These are phyloP conservation scores for Euproctis similis DNA, from an alignment of 2,888 invertebrate species.

Conservation along the genomic window DNA sequence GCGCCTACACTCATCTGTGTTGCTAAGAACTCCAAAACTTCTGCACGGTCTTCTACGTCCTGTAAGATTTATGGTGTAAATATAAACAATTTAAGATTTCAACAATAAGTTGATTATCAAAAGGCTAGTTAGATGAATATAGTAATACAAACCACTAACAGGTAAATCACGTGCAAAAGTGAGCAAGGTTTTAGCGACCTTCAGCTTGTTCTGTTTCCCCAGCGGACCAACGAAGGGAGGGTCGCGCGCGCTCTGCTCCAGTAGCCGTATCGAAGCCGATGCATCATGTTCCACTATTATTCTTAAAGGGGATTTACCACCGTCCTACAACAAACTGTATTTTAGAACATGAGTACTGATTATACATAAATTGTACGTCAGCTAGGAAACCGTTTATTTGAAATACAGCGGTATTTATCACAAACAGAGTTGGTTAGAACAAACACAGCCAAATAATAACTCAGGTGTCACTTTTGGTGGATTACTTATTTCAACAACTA, in stretches of 20 bases:
- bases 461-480: no score
- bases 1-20: slow-evolving; percentile 52
- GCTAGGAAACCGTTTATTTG: no score
- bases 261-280: slow-evolving; percentile 49
- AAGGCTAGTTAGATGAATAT: no score
- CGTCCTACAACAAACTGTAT: slow-evolving; percentile 8
- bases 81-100: no score
- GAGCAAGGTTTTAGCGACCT: slow-evolving; percentile 55
- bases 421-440: no score
- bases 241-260: slow-evolving; percentile 64
- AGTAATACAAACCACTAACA: slow-evolving; percentile 6
- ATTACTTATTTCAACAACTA: no score
- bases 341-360: no score
- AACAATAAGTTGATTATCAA: no score
- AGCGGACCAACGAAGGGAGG: slow-evolving; percentile 68
- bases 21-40: slow-evolving; percentile 56
- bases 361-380: no score
- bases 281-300: slow-evolving; percentile 58
- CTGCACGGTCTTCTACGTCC: slow-evolving; percentile 49
- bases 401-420: no score
- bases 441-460: no score
- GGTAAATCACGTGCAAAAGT: slow-evolving; percentile 27
- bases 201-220: slow-evolving; percentile 64
- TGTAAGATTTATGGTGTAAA: slow-evolving; percentile 31
- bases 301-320: slow-evolving; percentile 43